A percentile compares a stretch with the other conserved stretches of the same genome.
phyloP scores from a whole-genome alignment of 2,797 vertebrate genomes.

The Bradypodion pumilum region DNA sequence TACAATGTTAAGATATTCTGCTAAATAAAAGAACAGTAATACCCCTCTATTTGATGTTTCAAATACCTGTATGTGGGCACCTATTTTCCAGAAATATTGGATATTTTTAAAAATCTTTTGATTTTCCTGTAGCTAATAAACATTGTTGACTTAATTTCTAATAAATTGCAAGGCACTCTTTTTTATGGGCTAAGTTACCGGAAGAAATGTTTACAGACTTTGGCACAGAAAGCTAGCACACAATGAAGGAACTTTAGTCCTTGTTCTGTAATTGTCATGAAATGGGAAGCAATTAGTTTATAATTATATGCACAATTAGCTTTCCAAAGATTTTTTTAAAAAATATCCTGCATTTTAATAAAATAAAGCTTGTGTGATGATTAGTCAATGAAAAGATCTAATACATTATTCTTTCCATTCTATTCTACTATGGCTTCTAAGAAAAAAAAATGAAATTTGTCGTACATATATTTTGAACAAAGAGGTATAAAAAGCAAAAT shows the following conservation, averaged over 20 bases:
- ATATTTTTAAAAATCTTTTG: neutral
- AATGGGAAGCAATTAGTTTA: constrained; percentile 59
- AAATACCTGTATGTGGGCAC: neutral
- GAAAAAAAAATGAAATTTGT: constrained; percentile 24
- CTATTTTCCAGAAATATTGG: neutral
- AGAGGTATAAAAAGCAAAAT: constrained; percentile 15
- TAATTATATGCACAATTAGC: constrained; percentile 67
- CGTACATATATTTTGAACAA: constrained; percentile 30
- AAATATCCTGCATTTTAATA: constrained; percentile 53
- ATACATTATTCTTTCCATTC: constrained; percentile 46
- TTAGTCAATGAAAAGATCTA: constrained; percentile 51
- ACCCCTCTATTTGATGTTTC: neutral
- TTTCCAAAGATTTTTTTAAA: constrained; percentile 57
- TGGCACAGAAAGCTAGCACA: constrained; percentile 45
- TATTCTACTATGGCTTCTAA: constrained; percentile 7
- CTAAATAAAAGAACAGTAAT: neutral
- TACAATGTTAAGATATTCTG: neutral
- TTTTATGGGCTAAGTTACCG: constrained; percentile 12
- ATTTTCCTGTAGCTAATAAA: neutral
- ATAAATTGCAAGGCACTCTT: constrained; percentile 3
- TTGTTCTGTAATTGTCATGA: constrained; percentile 55
- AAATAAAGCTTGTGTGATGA: constrained; percentile 56
- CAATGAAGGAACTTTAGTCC: constrained; percentile 34
- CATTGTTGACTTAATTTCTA: constrained; percentile 11
- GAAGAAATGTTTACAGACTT: constrained; percentile 46